Base-by-base conservation (phyloP, 2,797 vertebrate genomes). In the Craterocephalus amniculus region DNA sequence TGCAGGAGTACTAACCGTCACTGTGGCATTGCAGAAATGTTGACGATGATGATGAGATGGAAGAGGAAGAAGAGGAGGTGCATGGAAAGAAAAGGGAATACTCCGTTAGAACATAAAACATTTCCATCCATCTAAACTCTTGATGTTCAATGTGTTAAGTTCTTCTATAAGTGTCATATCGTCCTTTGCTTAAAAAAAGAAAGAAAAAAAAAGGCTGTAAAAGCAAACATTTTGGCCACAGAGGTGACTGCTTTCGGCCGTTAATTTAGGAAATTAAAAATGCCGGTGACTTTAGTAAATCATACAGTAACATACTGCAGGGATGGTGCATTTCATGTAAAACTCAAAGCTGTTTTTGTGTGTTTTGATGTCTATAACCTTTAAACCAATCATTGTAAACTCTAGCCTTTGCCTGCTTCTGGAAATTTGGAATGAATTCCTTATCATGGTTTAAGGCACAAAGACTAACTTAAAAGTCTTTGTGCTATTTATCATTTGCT, bases 1-100 rank as follows among this genome's bases (percentile, higher is more conserved):
- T 93, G 89, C 86, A 79, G 73, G 74, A 86, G 80, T 95, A 95
- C 95, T 95, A 87, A 95, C 95, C 95, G 75, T 48, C 57, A 13
- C 94, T 95, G 93, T 85, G 69, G 68, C 32, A 79, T 84, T 85
- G 85, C 66, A 78, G 86, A 69, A 76, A 81, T 57, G 85, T 79
- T 67, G 80, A 66, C 40, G 51, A 31, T 11, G 74, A 57, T 34
- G 65, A 27, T 6, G 72, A 76, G 74, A 87, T 88, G 71, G 65
- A 57, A 43, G 75, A 76, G 35, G 79, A 62, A 60, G 73, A 74
- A 20, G 67, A 63, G 57, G 61, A 74, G 63, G 74, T n/a, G 70
- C 64, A 83, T 81, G 82, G 80, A 84, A 84, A 85, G 70, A 87
- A 83, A 85, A 88, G 67, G 75, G 77, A 74, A 90, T 63, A 89